Evolutionary conservation across 2,113 vertebrate species (phyloP), one percentile per base, ranked within the genome.

Genomic region (Mohoua ochrocephala): DNA sequence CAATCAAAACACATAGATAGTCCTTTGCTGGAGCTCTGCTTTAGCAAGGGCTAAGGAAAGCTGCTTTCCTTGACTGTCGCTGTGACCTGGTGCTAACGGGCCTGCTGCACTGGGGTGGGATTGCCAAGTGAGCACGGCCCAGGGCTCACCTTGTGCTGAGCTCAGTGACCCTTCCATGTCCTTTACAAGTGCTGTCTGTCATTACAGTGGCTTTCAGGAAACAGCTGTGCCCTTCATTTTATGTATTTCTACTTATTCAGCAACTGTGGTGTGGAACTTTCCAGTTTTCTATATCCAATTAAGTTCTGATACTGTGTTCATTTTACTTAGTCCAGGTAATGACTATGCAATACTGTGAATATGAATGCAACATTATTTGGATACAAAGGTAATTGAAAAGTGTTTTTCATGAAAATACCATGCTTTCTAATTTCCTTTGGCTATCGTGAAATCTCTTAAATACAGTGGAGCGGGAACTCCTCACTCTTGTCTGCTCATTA

Each of bases 331-430:
- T 49, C 39, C 41, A 10, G 39, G 33, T 49, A 86, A 92, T 92
- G 80, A 54, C 63, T 87, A 54, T 44, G 47, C 60, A 77, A 57
- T 67, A 28, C 31, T 86, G 47, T 59, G 59, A 83, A 50, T 75
- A 52, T 1, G 2, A 26, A 68, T 63, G 56, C 39, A 63, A 47
- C 2, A 0, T 88, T 88, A 81, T 80, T 89, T 88, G 70, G 31
- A 44, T 75, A 68, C 52, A 84, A 81, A 92, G 52, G 52, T 80
- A 92, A 95, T 64, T 78, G 76, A 56, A 88, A 84, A 87, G 15
- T 35, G 20, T 44, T 82, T 96, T 90, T 77, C 16, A 60, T 71
- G 79, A 67, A 90, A 93, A 93, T 45, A 47, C 24, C 8, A 5
- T 47, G 13, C 50, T 71, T 92, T 75, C 74, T 71, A 64, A 81